phyloP scores from a whole-genome alignment of 2,113 vertebrate species.

The Eulemur rufifrons region DNA sequence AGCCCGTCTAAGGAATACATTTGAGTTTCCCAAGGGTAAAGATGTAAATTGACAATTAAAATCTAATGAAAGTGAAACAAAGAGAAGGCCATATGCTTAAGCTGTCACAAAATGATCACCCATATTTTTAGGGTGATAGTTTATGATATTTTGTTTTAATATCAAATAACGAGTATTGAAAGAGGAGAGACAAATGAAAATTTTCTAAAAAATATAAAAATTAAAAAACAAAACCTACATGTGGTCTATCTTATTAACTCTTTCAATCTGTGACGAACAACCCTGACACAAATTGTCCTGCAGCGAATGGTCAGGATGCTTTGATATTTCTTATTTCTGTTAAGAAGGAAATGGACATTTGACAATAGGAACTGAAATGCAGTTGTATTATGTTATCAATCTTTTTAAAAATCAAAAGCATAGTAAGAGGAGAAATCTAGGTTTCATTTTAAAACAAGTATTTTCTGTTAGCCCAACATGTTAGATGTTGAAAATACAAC shows the following conservation, averaged over 20 bases:
- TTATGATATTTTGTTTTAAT: neutral
- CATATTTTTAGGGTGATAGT: neutral
- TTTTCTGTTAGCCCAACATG: neutral
- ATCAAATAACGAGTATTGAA: neutral
- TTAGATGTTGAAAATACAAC: neutral
- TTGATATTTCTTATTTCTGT: neutral
- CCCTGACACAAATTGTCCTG: neutral
- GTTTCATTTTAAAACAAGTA: neutral
- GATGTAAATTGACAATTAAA: neutral
- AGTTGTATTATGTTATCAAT: neutral
- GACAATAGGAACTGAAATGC: neutral
- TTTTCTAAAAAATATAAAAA: neutral
- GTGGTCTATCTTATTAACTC: neutral
- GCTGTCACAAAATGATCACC: constrained; percentile 35
- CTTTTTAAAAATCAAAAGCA: neutral
- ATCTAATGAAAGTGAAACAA: neutral
- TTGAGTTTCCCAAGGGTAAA: neutral
- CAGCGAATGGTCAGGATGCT: neutral
- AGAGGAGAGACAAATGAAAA: neutral
- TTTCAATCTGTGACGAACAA: neutral
- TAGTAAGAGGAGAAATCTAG: neutral
- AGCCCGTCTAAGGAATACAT: neutral
- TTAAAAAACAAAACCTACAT: neutral
- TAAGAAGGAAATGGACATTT: neutral
- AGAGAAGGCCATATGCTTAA: neutral